These are phyloP conservation scores for Notothenia rossii DNA, from an alignment of 2,113 vertebrate genomes.

Conservation along the genomic window DNA sequence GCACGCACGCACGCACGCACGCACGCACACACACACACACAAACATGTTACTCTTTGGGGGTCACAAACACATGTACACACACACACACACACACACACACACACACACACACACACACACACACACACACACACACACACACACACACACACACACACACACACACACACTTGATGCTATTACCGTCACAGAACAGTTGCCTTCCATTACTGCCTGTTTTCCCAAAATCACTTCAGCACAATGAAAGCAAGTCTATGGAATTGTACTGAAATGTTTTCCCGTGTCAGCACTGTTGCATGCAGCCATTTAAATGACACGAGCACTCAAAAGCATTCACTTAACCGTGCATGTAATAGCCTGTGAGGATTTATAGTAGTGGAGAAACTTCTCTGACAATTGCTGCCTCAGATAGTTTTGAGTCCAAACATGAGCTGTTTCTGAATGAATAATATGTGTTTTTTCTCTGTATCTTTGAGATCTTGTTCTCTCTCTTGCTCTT, in stretches of 20 bases:
- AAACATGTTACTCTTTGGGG: no score
- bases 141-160: background rate
- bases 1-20: background rate
- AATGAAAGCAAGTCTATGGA: conserved; percentile 11
- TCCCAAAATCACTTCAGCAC: conserved; percentile 29
- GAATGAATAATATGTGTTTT: background rate
- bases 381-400: background rate
- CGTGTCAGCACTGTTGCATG: conserved; percentile 9
- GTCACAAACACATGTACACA: no score
- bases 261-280: conserved; percentile 7
- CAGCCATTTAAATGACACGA: background rate
- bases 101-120: no score
- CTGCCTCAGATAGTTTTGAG: background rate
- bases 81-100: no score
- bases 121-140: conserved; percentile 3
- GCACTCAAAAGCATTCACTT: background rate
- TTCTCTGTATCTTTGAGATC: background rate
- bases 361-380: background rate
- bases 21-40: conserved; percentile 2
- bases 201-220: conserved; percentile 20
- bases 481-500: conserved; percentile 13
- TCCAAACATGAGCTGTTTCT: background rate
- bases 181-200: conserved; percentile 14
- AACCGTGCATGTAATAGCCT: background rate
- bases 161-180: conserved; percentile 4